Base-by-base conservation (phyloP, 2,888 invertebrate species). In the Cryptocephalus primarius region DNA sequence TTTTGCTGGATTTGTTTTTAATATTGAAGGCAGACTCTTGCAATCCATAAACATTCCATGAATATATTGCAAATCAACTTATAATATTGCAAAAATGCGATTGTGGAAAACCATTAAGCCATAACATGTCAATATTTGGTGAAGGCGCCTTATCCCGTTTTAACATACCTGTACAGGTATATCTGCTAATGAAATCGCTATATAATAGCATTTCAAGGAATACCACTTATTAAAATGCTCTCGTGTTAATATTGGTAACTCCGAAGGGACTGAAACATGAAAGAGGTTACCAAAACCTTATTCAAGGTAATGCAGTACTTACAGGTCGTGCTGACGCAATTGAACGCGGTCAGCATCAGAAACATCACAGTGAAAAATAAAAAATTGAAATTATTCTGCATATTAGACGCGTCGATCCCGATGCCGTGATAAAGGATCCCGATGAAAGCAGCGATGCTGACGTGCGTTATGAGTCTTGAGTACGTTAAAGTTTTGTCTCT, bases 301-400 rank as follows among this genome's bases (percentile, higher is more conserved):
- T 36, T 6, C 4, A 11, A 2, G 12, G 6, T 6, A 36, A 4
- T 36, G 6, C n/a, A 31, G 46, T 48, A 82, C 90, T 88, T 76
- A 95, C 95, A 94, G 54, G 85, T 87, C 32, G 94, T 81, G 40
- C 88, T 80, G 47, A 91, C 87, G 10, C 91, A 83, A 72, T 89
- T 93, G 68, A 94, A 89, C 1, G 95, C 88, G 8, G 90, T 92
- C 67, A 90, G 91, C 87, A 94, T 92, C 44, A 94, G 77, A 69
- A 95, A 96, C 80, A 96, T 85, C 44, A 92, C 79, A 51, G 86
- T 85, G 72, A 92, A 95, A 74, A 91, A 94, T 32, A 93, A 75
- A 64, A 87, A 88, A 63, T 88, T 89, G 62, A 86, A 88, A 67
- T 90, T 96, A 66, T 91, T 85, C 53, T 85, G 74, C 12, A 85